phyloP scores from a whole-genome alignment of 2,113 vertebrate genomes.

The Cathartes aura region DNA sequence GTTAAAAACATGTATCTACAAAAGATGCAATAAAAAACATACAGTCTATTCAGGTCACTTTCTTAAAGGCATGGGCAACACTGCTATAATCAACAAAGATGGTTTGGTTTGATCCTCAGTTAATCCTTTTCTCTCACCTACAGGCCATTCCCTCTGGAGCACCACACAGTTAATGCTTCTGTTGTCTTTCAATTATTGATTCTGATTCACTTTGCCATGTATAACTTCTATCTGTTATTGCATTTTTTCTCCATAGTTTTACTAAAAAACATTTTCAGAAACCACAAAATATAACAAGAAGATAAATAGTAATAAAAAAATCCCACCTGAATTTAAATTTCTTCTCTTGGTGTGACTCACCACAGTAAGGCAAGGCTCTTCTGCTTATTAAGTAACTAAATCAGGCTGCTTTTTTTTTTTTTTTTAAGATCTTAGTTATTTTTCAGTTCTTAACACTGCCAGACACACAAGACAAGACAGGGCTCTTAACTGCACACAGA shows the following conservation, averaged over 20 bases:
- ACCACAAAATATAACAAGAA: neutral
- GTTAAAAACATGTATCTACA: neutral
- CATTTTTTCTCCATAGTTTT: neutral
- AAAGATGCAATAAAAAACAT: neutral
- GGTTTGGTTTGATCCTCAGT: neutral
- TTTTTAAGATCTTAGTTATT: neutral
- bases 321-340: neutral
- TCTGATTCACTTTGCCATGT: neutral
- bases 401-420: neutral
- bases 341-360: neutral
- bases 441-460: neutral
- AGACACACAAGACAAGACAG: neutral
- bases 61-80: neutral
- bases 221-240: neutral
- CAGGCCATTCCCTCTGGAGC: neutral
- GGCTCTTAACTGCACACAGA: neutral
- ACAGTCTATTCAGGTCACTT: neutral
- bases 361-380: neutral
- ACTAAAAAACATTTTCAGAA: neutral
- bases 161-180: neutral
- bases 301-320: neutral
- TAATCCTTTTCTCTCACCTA: neutral
- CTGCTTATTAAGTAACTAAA: neutral
- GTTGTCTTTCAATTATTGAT: neutral
- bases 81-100: neutral